Evolutionary conservation across 2,888 invertebrate species (phyloP).

Genomic region (Catotricha subobsoleta): DNA sequence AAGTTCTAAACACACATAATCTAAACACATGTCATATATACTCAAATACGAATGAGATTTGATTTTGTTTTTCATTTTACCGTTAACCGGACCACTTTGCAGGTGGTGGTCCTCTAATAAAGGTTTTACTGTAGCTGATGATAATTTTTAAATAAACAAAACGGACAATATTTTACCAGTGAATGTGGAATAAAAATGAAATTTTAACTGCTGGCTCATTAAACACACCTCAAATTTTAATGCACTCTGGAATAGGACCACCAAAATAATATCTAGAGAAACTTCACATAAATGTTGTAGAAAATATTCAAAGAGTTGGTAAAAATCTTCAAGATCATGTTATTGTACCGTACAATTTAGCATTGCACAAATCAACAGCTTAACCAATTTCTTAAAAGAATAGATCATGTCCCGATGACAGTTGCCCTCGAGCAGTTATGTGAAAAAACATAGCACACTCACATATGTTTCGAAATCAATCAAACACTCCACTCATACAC

Average conservation of each 20-base stretch:
- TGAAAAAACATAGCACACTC: slow-evolving; percentile 34
- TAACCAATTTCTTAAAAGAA: slow-evolving; percentile 23
- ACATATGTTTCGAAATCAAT: slow-evolving; percentile 19
- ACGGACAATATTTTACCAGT: neutral
- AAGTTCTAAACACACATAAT: no score
- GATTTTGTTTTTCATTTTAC: no score
- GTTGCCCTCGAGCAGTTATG: no score
- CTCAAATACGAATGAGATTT: no score
- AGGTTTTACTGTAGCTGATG: slow-evolving; percentile 32
- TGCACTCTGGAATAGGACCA: slow-evolving; percentile 16
- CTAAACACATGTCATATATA: no score
- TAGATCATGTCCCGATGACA: slow-evolving; percentile 28
- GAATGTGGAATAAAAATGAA: slow-evolving; percentile 29
- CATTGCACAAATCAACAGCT: slow-evolving; percentile 17
- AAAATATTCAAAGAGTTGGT: slow-evolving; percentile 30
- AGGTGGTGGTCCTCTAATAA: no score
- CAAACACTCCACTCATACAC: slow-evolving; percentile 14
- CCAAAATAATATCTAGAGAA: neutral
- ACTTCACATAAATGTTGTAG: slow-evolving; percentile 16
- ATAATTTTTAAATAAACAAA: slow-evolving; percentile 23
- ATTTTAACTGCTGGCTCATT: slow-evolving; percentile 2
- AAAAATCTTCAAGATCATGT: slow-evolving; percentile 7
- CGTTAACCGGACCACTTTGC: no score
- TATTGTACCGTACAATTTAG: slow-evolving; percentile 16
- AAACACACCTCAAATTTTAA: neutral